Evolutionary conservation across 2,113 vertebrate genomes (phyloP), one percentile per base, ranked within the genome.

Genomic region (Peromyscus leucopus): DNA sequence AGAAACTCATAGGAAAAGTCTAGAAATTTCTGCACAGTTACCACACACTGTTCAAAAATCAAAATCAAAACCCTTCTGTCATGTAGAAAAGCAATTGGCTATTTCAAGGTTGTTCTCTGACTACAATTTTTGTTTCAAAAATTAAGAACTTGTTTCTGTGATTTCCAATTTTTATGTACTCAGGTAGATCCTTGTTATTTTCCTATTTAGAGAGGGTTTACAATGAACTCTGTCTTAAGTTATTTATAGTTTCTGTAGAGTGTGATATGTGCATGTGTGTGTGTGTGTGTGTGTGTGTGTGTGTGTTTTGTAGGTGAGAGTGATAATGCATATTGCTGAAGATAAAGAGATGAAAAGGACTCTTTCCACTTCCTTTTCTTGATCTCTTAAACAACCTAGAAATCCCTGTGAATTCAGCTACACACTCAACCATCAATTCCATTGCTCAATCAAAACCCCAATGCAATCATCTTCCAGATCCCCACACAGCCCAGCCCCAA

Each of bases 371-470:
- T 96, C 24, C 5, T 48, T 96, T 84, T 84, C 82, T 91, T 94
- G 67, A 59, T 95, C 79, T 80, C 94, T 96, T 59, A 76, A 95
- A 90, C 78, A 89, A 84, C 42, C 1, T 0, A 97, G 79, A 95
- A 76, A 90, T 76, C 82, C 48, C 74, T 71, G 51, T 88, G 74
- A 84, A 79, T 93, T 87, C 42, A 65, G 15, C 61, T 85, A 67
- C 16, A 12, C 33, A 95, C n/a, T 85, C 63, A 75, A 4, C 91
- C 92, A 91, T 91, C 82, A 79, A 89, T 96, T 93, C 59, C 1
- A 76, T 89, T 51, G n/a, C 31, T 96, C 95, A 83, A 0, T 95
- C 93, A 96, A 84, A 95, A 90, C 57, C 65, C 48, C 75, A 59
- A 9, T 5, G 17, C 78, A 79, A 33, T 94, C 71, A 72, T 75